Base-by-base conservation (phyloP, 2,797 vertebrate species). In the Moxostoma hubbsi region DNA sequence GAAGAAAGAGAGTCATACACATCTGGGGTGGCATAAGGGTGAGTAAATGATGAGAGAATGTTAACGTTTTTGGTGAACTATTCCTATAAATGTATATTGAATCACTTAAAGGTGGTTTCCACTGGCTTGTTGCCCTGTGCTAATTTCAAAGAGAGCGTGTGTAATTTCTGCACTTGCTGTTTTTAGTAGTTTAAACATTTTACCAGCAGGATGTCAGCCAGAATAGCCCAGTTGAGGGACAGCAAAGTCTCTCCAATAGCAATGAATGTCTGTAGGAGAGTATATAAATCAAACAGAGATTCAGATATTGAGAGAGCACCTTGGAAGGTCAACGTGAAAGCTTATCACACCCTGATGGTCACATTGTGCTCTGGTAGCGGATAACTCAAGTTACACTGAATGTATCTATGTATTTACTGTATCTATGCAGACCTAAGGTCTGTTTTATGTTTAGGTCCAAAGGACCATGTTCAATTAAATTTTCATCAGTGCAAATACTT, bases 121-220 rank as follows among this genome's bases (percentile, higher is more conserved):
- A 66, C 15, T 24, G 1, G 15, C 13, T 36, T 50, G 36, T 68
- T 1, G 2, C 62, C n/a, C 8, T 43, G 66, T 54, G 45, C 15
- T 51, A 62, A 50, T 36, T 62, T 63, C 24, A 63, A 36, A 15
- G 24, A 58, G 24, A 3, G 11, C 5, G 24, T 1, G 58, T 36
- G 62, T 9, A 2, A 81, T 12, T 16, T 10, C 11, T 5, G 2
- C 13, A 12, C 53, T 51, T 16, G 6, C 7, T 11, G 4, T 2
- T 49, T 79, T 11, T 13, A 50, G 11, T 3, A 24, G 50, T 36
- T 7, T 58, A 63, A 63, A 51, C 1, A 5, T 84, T 95, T 93
- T 90, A 98, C 97, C 94, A 98, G 87, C 64, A 98, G 90, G 77
- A 98, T 98, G 76, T 98, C 96, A 6, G 96, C 94, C 77, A 97